Conservation (phyloP, 30 jellyfish, hydroid and myxozoan species). For the Morbakka virulenta region DNA sequence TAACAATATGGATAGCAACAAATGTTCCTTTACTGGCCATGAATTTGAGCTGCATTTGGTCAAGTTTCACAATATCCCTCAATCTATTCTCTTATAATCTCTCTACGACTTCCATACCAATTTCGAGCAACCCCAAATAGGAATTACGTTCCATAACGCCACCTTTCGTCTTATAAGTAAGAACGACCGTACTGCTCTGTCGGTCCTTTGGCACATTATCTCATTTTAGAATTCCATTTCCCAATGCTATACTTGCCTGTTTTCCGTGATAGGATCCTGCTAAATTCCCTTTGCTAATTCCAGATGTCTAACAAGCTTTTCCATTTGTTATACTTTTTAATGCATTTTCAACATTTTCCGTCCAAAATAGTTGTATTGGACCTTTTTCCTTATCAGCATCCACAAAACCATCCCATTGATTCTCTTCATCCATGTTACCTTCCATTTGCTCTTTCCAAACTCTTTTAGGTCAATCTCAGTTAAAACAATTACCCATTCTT, state of each 20-base stretch:
- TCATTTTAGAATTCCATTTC: not conserved
- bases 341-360: not conserved
- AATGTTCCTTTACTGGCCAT: conserved; percentile 20
- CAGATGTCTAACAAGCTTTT: too few species aligned
- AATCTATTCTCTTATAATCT: not conserved
- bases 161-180: conserved; percentile 3
- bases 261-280: not conserved
- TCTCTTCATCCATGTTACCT: conserved; percentile 2
- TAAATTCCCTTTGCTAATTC: not conserved
- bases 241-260: not conserved
- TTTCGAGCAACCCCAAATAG: conserved; percentile 16
- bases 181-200: conserved; percentile 5
- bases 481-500: not conserved
- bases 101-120: conserved; percentile 10
- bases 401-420: conserved; percentile 2
- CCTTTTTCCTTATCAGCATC: not conserved
- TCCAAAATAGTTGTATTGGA: not conserved
- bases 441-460: not conserved
- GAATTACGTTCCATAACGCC: not conserved
- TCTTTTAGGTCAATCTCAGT: not conserved
- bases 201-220: conserved; percentile 10
- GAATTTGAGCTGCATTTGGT: conserved; percentile 13
- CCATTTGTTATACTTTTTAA: not conserved
- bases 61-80: conserved; percentile 2
- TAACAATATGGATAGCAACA: too few species aligned